Conservation (phyloP, 2,113 vertebrate species). For the Urocitellus parryii region DNA sequence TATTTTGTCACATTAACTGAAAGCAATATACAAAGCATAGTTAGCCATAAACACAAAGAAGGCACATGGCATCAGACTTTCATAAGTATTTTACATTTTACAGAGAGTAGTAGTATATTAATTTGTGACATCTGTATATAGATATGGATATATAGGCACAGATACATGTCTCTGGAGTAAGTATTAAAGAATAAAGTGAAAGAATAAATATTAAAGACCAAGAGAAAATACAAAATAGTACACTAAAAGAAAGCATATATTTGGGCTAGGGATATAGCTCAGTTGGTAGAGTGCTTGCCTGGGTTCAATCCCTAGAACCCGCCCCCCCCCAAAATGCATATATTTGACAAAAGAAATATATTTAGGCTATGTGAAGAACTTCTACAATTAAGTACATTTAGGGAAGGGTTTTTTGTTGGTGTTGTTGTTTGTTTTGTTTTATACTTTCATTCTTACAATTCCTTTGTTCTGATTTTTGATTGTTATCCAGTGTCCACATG, state of each 20-base stretch:
- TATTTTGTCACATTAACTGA: too few species aligned
- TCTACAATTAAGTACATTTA: background rate
- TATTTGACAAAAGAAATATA: background rate
- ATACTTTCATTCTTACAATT: background rate
- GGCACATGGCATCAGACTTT: background rate
- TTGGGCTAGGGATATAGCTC: background rate
- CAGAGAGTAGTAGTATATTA: background rate
- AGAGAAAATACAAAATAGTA: background rate
- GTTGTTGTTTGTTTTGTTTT: too few species aligned
- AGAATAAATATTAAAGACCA: background rate
- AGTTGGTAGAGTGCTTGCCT: too few species aligned
- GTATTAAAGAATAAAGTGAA: background rate
- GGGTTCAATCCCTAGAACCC: too few species aligned
- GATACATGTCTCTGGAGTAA: background rate
- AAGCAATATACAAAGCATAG: too few species aligned
- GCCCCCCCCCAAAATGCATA: accelerated
- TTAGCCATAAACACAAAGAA: background rate
- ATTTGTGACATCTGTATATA: background rate
- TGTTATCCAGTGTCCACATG: background rate
- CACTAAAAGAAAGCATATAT: background rate
- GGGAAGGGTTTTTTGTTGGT: background rate
- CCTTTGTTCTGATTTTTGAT: background rate
- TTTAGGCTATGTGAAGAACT: background rate
- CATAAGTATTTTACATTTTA: background rate
- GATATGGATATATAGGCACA: background rate